Conservation (phyloP, 2,797 vertebrate genomes). For the Salmo trutta region DNA sequence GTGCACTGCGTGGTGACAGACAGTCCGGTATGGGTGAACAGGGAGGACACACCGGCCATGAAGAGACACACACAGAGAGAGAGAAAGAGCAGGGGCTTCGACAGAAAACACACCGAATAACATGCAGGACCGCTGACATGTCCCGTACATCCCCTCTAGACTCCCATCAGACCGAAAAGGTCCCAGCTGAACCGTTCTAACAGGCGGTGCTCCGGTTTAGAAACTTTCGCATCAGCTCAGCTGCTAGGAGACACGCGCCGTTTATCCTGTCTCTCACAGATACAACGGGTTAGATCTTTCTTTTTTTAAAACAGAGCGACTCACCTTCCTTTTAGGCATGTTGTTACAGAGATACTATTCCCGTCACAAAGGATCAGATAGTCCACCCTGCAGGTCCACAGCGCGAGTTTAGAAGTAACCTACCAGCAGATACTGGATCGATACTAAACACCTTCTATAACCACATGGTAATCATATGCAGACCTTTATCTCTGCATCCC, state of each 20-base stretch:
- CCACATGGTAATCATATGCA: slow-evolving; percentile 84
- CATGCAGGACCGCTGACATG: not conserved
- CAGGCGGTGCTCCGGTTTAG: slow-evolving; percentile 28
- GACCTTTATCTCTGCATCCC: slow-evolving; percentile 71
- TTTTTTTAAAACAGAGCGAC: slow-evolving; percentile 33
- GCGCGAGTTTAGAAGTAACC: slow-evolving; percentile 75
- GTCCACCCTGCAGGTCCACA: slow-evolving; percentile 61
- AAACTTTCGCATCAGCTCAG: too few relatives aligned
- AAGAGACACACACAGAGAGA: slow-evolving; percentile 37
- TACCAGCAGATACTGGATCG: slow-evolving; percentile 75
- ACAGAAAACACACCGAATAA: slow-evolving; percentile 16
- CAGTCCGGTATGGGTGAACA: slow-evolving; percentile 42
- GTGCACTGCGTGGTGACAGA: slow-evolving; percentile 55
- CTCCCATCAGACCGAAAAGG: not conserved
- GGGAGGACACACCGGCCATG: slow-evolving; percentile 57
- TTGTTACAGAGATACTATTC: slow-evolving; percentile 53
- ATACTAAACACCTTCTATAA: slow-evolving; percentile 84
- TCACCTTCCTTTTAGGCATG: slow-evolving; percentile 86
- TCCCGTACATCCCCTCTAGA: not conserved
- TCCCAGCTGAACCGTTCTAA: slow-evolving; percentile 12
- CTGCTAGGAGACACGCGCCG: slow-evolving; percentile 19
- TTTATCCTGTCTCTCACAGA: slow-evolving; percentile 39
- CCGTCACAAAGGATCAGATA: slow-evolving; percentile 36
- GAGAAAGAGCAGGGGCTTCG: slow-evolving; percentile 19
- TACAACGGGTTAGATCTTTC: slow-evolving; percentile 7